Base-by-base conservation (phyloP, 2,797 vertebrate species). In the Acrocephalus scirpaceus region DNA sequence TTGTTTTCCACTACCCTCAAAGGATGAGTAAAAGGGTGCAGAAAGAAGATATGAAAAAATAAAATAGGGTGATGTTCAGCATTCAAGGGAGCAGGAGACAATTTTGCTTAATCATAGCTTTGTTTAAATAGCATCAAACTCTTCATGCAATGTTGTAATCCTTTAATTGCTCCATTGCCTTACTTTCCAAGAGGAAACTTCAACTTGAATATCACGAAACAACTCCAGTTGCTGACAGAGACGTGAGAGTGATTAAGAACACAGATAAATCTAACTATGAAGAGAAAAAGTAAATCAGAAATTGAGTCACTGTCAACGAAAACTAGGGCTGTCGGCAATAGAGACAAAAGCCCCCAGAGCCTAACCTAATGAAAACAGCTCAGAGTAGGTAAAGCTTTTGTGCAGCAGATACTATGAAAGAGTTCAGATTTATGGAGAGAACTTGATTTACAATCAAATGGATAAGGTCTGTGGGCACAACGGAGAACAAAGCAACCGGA, bases 401-500 rank as follows among this genome's bases (percentile, higher is more conserved):
- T 62, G 40, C 58, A 89, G 53, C 18, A 83, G 25, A 67, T 22
- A 30, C 18, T 14, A 16, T 7, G 19, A 71, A 69, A 71, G 13
- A 38, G 20, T 16, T 48, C 73, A 71, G 15, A n/a, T 72, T 38
- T 58, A 21, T 16, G 26, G 18, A 6, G 47, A 70, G 21, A 88
- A 66, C 21, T 62, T 77, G 32, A 87, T 81, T 89, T 71, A 51
- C 1, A 11, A 8, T 47, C 20, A 82, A 79, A 30, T 38, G 10
- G 5, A 6, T 17, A 48, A 75, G 10, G 20, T 36, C 77, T 53
- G 38, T 5, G n/a, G 44, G 26, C 26, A 51, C 19, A 62, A n/a
- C 0, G 0, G 17, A 92, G 13, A 66, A 25, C 14, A 74, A 62
- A 80, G 7, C 0, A 0, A 60, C 19, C 6, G 7, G 30, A 71